A percentile compares a stretch with the other conserved stretches of the same genome.
Evolutionary conservation across 2,113 vertebrate species (phyloP).

Genomic region (Limnothrissa miodon): DNA sequence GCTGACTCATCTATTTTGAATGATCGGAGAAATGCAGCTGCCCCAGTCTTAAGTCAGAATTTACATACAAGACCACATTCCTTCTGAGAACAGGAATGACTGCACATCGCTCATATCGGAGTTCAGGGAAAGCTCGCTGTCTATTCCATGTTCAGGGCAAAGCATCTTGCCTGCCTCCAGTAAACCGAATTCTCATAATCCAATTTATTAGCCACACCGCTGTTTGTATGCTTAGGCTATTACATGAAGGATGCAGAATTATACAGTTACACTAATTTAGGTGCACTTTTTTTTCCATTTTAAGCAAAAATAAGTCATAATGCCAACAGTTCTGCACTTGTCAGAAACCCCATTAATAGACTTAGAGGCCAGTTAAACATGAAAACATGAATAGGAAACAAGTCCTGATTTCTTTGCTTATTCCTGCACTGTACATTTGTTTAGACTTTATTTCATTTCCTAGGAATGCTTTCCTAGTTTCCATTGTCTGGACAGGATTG

Average conservation of each 20-base stretch:
- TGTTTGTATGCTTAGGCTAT: not conserved
- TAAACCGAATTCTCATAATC: not conserved
- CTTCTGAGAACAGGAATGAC: not conserved
- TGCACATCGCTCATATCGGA: not conserved
- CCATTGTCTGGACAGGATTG: not conserved
- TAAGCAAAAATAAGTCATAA: not conserved
- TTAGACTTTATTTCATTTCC: not conserved
- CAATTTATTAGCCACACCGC: not conserved
- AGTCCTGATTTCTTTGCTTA: not conserved
- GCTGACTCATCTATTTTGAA: not conserved
- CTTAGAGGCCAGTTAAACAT: not conserved
- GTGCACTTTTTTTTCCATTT: not conserved
- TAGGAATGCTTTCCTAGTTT: not conserved
- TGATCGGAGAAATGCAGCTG: not conserved
- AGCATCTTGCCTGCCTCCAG: not conserved
- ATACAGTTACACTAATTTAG: not conserved
- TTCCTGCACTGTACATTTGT: not conserved
- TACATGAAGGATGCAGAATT: too few relatives aligned
- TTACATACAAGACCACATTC: not conserved
- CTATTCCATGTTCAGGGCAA: not conserved
- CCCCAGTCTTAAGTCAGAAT: too few relatives aligned
- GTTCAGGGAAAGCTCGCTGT: not conserved
- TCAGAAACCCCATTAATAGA: not conserved
- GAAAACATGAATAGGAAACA: not conserved
- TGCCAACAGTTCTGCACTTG: not conserved